A percentile compares a stretch with the other conserved stretches of the same genome.
Conservation (phyloP, 2,113 vertebrate genomes). For the Lagopus muta region DNA sequence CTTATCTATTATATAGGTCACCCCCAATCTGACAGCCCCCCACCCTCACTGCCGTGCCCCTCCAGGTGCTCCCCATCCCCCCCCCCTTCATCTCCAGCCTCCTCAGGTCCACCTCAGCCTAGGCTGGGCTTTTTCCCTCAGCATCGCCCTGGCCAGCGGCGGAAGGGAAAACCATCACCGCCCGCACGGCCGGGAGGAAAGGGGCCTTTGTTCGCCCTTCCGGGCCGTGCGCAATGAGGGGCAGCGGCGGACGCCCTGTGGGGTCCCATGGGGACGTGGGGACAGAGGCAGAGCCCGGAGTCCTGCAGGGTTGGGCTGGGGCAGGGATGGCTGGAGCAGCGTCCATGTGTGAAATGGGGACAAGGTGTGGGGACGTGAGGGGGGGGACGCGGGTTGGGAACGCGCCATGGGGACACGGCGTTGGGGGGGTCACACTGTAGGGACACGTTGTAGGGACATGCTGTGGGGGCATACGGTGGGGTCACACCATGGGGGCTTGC, state of each 20-base stretch:
- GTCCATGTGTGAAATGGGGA: no score
- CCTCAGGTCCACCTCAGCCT: background rate
- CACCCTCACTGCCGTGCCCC: background rate
- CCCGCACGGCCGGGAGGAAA: constrained; percentile 45
- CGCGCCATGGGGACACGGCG: no score
- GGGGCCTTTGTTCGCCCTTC: constrained; percentile 67
- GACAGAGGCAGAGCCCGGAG: background rate
- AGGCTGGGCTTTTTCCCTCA: background rate
- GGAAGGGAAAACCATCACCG: constrained; percentile 70
- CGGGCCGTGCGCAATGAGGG: constrained; percentile 9
- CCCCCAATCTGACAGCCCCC: no score
- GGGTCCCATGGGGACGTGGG: background rate
- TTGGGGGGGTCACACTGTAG: no score
- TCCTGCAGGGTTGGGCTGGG: background rate
- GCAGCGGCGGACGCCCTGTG: background rate
- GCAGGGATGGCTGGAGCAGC: no score
- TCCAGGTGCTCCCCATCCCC: no score
- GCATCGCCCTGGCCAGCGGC: background rate
- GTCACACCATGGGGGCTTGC: no score
- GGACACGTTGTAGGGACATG: no score
- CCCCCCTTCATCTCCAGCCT: background rate
- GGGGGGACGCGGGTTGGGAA: no score
- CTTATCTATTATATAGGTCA: no score
- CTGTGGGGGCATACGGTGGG: no score
- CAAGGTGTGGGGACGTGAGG: no score